phyloP scores from a whole-genome alignment of 2,888 invertebrate species.

The Rotaria macrura region DNA sequence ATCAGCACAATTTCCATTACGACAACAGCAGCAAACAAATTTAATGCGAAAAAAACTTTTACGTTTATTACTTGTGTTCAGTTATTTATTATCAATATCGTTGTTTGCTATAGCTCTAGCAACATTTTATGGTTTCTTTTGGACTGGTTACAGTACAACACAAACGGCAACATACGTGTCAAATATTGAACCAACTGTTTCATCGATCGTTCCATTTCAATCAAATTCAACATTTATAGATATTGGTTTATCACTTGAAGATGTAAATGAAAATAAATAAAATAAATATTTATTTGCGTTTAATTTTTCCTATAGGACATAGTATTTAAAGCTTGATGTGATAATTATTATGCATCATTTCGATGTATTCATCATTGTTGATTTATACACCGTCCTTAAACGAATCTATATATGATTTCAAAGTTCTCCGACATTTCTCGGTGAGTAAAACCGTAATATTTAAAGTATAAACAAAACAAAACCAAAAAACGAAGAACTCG shows the following conservation, averaged over 20 bases:
- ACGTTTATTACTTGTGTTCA: constrained; percentile 11
- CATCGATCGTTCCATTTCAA: neutral
- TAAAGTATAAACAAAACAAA: neutral
- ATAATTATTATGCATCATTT: neutral
- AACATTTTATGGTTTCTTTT: constrained; percentile 18
- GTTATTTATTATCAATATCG: constrained; percentile 21
- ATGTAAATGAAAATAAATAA: neutral
- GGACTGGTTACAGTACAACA: neutral
- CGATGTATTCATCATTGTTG: neutral
- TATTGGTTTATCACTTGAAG: neutral
- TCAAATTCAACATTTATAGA: neutral
- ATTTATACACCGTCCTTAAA: neutral
- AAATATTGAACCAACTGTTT: neutral
- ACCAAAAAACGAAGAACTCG: too few species aligned
- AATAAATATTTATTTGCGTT: neutral
- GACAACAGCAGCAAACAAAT: neutral
- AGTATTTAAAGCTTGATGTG: neutral
- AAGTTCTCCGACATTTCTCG: neutral
- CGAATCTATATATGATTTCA: neutral
- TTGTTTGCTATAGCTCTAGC: constrained; percentile 18
- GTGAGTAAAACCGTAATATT: neutral
- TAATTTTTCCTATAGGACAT: neutral
- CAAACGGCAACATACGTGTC: too few species aligned
- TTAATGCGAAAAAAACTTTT: neutral
- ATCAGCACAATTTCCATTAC: neutral